A percentile compares a stretch with the other conserved stretches of the same genome.
These are phyloP conservation scores for Tetheella fluctuosa DNA, from an alignment of 2,888 invertebrate genomes.

Conservation along the genomic window DNA sequence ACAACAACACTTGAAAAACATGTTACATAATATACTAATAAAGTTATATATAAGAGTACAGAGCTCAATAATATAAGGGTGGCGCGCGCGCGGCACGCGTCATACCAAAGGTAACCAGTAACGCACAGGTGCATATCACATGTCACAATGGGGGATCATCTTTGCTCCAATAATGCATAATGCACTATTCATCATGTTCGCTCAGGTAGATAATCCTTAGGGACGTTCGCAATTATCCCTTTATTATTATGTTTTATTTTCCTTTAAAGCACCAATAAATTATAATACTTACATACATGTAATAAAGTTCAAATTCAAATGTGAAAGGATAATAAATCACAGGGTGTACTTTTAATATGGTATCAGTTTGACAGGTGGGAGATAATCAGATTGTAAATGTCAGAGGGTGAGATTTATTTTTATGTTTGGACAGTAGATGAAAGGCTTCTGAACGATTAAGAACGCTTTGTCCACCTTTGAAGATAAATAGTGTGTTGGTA, in stretches of 20 bases:
- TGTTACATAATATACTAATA: constrained; percentile 26
- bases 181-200: constrained; percentile 56
- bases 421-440: constrained; percentile 42
- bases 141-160: constrained; percentile 45
- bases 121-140: constrained; percentile 57
- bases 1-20: constrained; percentile 11
- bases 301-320: constrained; percentile 29
- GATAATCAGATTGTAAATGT: constrained; percentile 64
- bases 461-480: constrained; percentile 20
- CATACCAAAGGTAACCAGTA: constrained; percentile 69
- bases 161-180: constrained; percentile 45
- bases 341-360: constrained; percentile 52
- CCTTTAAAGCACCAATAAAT: constrained; percentile 38
- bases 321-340: constrained; percentile 25
- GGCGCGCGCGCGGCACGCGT: constrained; percentile 58
- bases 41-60: constrained; percentile 27
- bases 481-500: background rate
- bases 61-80: constrained; percentile 25
- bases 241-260: constrained; percentile 58
- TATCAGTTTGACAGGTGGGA: constrained; percentile 71
- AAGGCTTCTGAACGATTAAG: constrained; percentile 47
- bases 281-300: constrained; percentile 20
- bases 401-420: constrained; percentile 25
- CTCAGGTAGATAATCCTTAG: constrained; percentile 78
- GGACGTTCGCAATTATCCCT: constrained; percentile 62